These are phyloP conservation scores for Strongylocentrotus purpuratus DNA, from an alignment of 35 echinoderm and acorn worm genomes.

Conservation along the genomic window DNA sequence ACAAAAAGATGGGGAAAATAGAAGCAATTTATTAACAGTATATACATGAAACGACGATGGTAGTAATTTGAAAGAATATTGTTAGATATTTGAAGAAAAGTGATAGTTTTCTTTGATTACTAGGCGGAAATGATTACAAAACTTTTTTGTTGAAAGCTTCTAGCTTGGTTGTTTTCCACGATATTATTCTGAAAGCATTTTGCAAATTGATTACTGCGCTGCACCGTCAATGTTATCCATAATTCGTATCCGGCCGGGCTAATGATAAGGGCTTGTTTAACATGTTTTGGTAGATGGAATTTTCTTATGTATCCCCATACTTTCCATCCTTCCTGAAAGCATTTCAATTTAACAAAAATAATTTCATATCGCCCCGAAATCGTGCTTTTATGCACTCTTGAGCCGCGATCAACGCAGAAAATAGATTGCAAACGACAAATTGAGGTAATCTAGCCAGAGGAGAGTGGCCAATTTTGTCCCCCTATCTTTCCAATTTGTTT, in stretches of 20 bases:
- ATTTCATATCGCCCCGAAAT: constrained; percentile 33
- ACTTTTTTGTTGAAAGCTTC: neutral
- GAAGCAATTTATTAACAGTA: too few species aligned
- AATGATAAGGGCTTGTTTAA: constrained; percentile 32
- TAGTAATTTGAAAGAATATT: neutral
- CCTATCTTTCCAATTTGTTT: constrained; percentile 45
- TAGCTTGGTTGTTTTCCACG: neutral
- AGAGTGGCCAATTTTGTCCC: constrained; percentile 40
- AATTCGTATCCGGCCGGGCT: neutral
- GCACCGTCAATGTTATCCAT: constrained; percentile 19
- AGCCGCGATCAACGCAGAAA: constrained; percentile 22
- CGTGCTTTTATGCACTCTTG: neutral
- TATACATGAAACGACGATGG: neutral
- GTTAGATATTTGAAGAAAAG: neutral
- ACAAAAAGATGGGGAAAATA: neutral
- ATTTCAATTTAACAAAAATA: constrained; percentile 41
- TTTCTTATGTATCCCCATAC: neutral
- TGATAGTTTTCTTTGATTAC: neutral
- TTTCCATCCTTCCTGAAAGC: constrained; percentile 22
- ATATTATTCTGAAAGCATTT: neutral
- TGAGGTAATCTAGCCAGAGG: neutral
- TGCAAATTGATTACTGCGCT: constrained; percentile 2
- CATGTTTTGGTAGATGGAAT: neutral
- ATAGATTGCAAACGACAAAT: constrained; percentile 44
- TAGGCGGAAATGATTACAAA: neutral